Conservation (phyloP, 2,797 vertebrate species). For the Propithecus deckenii region DNA sequence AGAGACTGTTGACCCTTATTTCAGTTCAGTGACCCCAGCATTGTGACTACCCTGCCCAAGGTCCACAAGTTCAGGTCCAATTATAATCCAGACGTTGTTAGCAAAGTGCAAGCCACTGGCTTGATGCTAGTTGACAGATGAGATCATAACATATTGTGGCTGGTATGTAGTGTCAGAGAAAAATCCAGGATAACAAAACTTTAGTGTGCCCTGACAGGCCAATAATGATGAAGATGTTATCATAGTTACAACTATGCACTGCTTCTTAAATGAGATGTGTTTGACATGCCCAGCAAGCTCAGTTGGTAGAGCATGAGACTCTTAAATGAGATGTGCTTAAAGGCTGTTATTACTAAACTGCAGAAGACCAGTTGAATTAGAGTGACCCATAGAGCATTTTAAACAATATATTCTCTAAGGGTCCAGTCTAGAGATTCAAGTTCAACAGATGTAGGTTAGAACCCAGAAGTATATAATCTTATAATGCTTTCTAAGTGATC, state of each 20-base stretch:
- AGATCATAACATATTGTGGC: not conserved
- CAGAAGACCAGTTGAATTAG: not conserved
- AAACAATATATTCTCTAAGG: not conserved
- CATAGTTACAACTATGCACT: not conserved
- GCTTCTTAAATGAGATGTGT: not conserved
- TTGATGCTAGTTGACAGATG: not conserved
- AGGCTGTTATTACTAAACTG: not conserved
- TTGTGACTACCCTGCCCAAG: not conserved
- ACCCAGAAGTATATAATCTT: not conserved
- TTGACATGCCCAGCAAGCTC: not conserved
- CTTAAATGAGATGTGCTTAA: not conserved
- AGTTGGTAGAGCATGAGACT: not conserved
- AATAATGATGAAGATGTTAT: not conserved
- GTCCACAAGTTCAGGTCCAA: not conserved
- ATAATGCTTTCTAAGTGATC: not conserved
- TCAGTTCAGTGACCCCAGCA: not conserved
- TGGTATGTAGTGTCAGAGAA: not conserved
- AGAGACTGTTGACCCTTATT: not conserved
- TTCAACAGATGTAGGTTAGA: not conserved
- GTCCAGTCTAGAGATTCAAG: not conserved
- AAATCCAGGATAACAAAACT: not conserved
- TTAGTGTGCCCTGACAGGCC: not conserved
- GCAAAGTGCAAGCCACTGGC: not conserved
- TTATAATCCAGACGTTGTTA: conserved; percentile 15
- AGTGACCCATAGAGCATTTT: not conserved